A percentile compares a stretch with the other conserved stretches of the same genome.
Conservation (phyloP, 2,797 vertebrate species). For the Argya squamiceps region DNA sequence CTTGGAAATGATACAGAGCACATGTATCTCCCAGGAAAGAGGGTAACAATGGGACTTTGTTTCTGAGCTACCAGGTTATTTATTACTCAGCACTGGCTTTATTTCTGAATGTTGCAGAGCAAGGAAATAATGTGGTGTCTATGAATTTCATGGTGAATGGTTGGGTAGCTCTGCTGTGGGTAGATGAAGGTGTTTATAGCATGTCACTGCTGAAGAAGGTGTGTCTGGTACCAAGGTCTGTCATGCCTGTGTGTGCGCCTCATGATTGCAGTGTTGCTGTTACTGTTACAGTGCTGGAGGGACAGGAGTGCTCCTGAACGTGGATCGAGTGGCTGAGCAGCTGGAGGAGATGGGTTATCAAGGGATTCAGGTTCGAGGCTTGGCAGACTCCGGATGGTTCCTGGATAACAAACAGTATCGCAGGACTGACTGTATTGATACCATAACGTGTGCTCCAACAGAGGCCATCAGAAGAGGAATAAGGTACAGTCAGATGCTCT, state of each 20-base stretch:
- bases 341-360: conserved; percentile 89
- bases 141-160: fast-evolving
- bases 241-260: background rate
- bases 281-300: conserved; percentile 87
- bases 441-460: conserved; percentile 81
- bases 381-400: conserved; percentile 97
- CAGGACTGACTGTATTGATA: conserved; percentile 89
- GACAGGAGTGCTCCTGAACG: conserved; percentile 93
- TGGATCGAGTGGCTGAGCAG: conserved; percentile 90
- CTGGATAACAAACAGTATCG: conserved; percentile 95
- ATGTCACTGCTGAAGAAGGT: background rate
- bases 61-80: background rate
- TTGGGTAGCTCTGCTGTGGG: background rate
- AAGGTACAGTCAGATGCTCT: conserved; percentile 60
- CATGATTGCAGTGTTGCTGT: background rate
- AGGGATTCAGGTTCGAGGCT: conserved; percentile 91
- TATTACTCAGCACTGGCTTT: background rate
- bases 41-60: background rate
- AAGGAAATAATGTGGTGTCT: background rate
- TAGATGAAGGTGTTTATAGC: background rate
- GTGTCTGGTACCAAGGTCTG: background rate
- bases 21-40: background rate
- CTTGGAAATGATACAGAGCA: background rate
- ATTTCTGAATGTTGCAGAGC: background rate
- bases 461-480: conserved; percentile 79